These are phyloP conservation scores for Melanargia galathea DNA, from an alignment of 2,888 invertebrate genomes.

Conservation along the genomic window DNA sequence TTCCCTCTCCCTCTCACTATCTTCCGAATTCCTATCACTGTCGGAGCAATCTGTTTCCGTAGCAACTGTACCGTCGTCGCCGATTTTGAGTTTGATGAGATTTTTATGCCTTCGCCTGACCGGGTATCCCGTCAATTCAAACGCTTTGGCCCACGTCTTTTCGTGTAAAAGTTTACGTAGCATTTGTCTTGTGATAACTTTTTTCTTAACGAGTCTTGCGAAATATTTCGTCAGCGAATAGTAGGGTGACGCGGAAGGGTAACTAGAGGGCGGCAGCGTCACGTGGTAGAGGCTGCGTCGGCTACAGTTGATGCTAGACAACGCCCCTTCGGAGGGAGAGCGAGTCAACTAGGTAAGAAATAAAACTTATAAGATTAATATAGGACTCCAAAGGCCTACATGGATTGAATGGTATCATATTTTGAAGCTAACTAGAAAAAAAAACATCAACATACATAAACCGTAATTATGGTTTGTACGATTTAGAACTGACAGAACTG, in stretches of 20 bases:
- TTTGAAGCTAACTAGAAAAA: neutral
- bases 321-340: constrained; percentile 79
- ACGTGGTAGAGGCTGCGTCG: constrained; percentile 81
- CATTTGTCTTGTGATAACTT: constrained; percentile 86
- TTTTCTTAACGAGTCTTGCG: constrained; percentile 87
- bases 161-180: constrained; percentile 89
- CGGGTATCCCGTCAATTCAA: constrained; percentile 72
- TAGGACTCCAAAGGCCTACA: constrained; percentile 13
- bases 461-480: neutral
- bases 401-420: neutral
- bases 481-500: too few relatives aligned
- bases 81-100: constrained; percentile 68
- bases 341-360: constrained; percentile 77
- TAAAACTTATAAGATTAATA: constrained; percentile 41
- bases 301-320: constrained; percentile 79
- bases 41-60: constrained; percentile 72
- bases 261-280: constrained; percentile 87
- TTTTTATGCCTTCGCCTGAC: constrained; percentile 74
- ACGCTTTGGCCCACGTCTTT: constrained; percentile 76
- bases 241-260: constrained; percentile 89
- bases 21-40: constrained; percentile 54
- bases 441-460: neutral
- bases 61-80: constrained; percentile 69
- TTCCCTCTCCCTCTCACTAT: constrained; percentile 70
- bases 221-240: constrained; percentile 89